Percentiles rank a stretch among this genome's conserved stretches.
Evolutionary conservation across 2,113 vertebrate species (phyloP).

Genomic region (Xenopus tropicalis): DNA sequence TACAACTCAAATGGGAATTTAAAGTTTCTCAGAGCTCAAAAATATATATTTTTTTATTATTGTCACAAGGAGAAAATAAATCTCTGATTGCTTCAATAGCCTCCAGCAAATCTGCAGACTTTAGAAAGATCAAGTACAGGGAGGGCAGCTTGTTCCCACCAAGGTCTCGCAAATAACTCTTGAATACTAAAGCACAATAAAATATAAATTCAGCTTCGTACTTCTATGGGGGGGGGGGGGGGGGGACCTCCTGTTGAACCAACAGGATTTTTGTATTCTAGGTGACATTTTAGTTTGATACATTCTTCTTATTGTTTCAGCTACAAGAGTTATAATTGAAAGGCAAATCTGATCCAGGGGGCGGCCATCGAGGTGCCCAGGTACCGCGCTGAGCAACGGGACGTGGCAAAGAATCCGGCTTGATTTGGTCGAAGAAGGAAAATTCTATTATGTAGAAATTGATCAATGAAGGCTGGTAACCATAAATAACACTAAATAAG

Average conservation of each 20-base stretch:
- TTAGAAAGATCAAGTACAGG: constrained; percentile 36
- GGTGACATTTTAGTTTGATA: background rate
- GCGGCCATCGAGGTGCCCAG: background rate
- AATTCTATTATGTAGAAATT: too few relatives aligned
- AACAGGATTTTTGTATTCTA: background rate
- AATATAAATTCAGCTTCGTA: background rate
- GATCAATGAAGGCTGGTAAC: too few relatives aligned
- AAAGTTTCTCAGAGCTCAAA: constrained; percentile 34
- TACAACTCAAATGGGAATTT: constrained; percentile 27
- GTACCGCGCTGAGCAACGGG: background rate
- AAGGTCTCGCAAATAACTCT: constrained; percentile 18
- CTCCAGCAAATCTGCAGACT: constrained; percentile 38
- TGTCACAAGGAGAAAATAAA: constrained; percentile 34
- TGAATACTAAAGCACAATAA: background rate
- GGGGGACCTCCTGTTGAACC: background rate
- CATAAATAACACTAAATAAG: too few relatives aligned
- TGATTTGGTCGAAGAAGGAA: too few relatives aligned
- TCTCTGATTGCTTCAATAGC: constrained; percentile 36
- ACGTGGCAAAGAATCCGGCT: background rate
- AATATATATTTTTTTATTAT: constrained; percentile 35
- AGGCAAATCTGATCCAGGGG: background rate
- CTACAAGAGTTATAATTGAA: background rate
- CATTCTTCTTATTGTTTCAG: background rate
- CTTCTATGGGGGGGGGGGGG: background rate
- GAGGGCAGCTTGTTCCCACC: background rate